These are phyloP conservation scores for Corydoras sp. DNA, from an alignment of 2,113 vertebrate species.

Conservation along the genomic window DNA sequence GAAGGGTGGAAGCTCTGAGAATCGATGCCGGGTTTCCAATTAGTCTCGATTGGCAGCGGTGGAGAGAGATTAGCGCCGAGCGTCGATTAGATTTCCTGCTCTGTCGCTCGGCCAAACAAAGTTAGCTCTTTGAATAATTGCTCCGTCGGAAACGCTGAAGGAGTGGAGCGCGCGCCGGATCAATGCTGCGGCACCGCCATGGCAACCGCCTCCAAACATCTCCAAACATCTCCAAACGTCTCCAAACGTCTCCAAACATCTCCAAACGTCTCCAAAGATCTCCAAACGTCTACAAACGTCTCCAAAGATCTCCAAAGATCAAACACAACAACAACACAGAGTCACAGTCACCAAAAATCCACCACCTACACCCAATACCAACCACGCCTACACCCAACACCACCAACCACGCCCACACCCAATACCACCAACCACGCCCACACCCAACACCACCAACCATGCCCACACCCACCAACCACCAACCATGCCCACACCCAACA, in stretches of 20 bases:
- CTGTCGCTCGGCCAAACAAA: slow-evolving; percentile 58
- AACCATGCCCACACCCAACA: no score
- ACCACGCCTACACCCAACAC: no score
- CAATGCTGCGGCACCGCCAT: slow-evolving; percentile 33
- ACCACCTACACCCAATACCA: not conserved
- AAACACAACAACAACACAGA: not conserved
- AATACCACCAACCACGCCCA: no score
- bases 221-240: no score
- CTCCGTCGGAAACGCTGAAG: slow-evolving; percentile 41
- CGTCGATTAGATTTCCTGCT: slow-evolving; percentile 70
- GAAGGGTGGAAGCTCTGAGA: slow-evolving; percentile 51
- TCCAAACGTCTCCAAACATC: no score
- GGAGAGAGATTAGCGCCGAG: slow-evolving; percentile 66
- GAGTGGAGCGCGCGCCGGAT: slow-evolving; percentile 13
- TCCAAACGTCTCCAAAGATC: no score
- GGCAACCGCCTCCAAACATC: not conserved
- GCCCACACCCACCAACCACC: no score
- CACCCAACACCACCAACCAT: no score
- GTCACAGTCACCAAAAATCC: no score
- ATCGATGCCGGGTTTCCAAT: slow-evolving; percentile 71
- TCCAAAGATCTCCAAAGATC: not conserved
- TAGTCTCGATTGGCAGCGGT: slow-evolving; percentile 67
- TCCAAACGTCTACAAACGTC: no score
- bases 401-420: no score
- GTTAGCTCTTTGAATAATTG: slow-evolving; percentile 55